Base-by-base conservation (phyloP, 2,888 invertebrate species). In the Netelia virgata region DNA sequence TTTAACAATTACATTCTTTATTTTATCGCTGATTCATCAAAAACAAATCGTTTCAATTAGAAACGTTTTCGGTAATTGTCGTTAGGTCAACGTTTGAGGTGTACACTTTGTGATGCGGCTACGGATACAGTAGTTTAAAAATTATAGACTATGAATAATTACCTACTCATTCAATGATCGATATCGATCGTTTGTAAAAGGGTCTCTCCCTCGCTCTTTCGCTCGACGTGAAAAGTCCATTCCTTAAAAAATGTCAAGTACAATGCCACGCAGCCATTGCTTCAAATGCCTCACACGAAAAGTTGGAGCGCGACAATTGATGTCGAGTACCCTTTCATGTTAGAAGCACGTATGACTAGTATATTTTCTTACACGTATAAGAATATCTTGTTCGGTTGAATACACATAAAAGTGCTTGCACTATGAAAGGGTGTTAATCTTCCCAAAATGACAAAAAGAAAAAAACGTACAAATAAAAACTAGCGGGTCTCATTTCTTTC, bases 191-290 rank as follows among this genome's bases (percentile, higher is more conserved):
- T 72, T 59, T 59, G 16, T 47, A 72, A 76, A 63, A 50, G 20
- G 18, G 41, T 61, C 28, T 66, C 55, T 76, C 64, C 18, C 18
- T 57, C 57, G n/a, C 47, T 47, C 2, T 47, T 63, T 75, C 53
- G 36, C 69, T 3, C 41, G 61, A 63, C 47, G 47, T 80, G 63
- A 47, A 43, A 76, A 43, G 50, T 53, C 63, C 61, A 18, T 14
- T 6, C 57, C 57, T 57, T 16, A 47, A n/a, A 84, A 86, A 87
- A 83, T 86, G 83, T 82, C 73, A 88, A 85, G 87, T 88, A 88
- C 80, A 86, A 77, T 41, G 75, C 84, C 83, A 66, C 50, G 77
- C 18, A 61, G 16, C 41, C 57, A 28, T 20, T 64, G 18, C 41
- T 53, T 66, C 20, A 50, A 59, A 66, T 36, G 55, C 43, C 72